Evolutionary conservation across 2,113 vertebrate genomes (phyloP).

Genomic region (Laterallus jamaicensis): DNA sequence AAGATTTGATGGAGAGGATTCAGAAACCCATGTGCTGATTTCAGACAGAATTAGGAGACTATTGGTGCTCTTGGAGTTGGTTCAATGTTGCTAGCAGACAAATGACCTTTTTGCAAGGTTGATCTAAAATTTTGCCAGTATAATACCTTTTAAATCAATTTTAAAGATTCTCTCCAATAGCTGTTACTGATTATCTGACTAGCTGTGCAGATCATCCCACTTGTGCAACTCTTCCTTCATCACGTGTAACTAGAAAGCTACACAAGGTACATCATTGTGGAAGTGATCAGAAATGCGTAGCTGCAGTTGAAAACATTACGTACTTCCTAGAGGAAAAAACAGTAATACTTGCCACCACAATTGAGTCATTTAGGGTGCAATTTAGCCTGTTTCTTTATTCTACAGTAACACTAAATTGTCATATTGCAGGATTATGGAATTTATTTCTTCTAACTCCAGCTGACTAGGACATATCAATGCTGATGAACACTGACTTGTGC

Average conservation of each 20-base stretch:
- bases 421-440: background rate
- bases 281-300: background rate
- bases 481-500: background rate
- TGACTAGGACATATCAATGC: background rate
- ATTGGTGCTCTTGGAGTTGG: background rate
- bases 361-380: background rate
- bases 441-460: background rate
- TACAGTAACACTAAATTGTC: background rate
- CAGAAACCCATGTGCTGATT: background rate
- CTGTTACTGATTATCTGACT: background rate
- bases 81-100: background rate
- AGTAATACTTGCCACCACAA: background rate
- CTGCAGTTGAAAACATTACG: background rate
- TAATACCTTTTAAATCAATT: background rate
- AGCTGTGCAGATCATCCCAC: background rate
- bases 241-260: background rate
- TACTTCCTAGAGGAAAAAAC: background rate
- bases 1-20: background rate
- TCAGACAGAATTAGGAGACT: background rate
- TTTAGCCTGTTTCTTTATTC: background rate
- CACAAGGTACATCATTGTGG: background rate
- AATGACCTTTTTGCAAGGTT: background rate
- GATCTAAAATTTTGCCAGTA: background rate
- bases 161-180: background rate
- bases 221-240: background rate